A percentile compares a stretch with the other conserved stretches of the same genome.
phyloP scores from a whole-genome alignment of 2,797 vertebrate genomes.

The Tarsius wallacei region DNA sequence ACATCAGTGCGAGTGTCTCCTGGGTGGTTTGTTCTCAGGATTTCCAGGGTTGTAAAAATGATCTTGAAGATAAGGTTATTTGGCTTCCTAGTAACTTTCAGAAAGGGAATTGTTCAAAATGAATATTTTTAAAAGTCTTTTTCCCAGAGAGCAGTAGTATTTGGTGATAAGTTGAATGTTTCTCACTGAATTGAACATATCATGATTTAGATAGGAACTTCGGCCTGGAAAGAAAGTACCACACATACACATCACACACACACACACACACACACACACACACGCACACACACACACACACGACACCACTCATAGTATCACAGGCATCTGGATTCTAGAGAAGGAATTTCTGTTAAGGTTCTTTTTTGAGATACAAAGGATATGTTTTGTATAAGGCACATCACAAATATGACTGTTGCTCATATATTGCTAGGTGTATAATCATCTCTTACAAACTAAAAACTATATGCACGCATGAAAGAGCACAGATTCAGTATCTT shows the following conservation, averaged over 20 bases:
- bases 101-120: constrained; percentile 67
- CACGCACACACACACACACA: background rate
- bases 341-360: constrained; percentile 39
- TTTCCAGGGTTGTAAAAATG: constrained; percentile 54
- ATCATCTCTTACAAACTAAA: background rate
- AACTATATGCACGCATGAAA: background rate
- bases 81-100: constrained; percentile 64
- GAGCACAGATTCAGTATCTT: background rate
- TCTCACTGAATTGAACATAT: constrained; percentile 71
- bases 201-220: constrained; percentile 62
- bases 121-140: constrained; percentile 41
- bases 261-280: no score
- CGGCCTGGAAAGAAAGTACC: background rate
- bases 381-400: background rate
- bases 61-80: constrained; percentile 69
- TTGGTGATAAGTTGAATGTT: constrained; percentile 65
- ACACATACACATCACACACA: no score
- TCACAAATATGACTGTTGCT: background rate
- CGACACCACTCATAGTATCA: background rate
- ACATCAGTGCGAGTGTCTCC: background rate
- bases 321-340: constrained; percentile 21
- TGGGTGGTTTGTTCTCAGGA: constrained; percentile 43
- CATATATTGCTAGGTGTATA: background rate
- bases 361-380: constrained; percentile 39
- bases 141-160: constrained; percentile 56